Percentiles rank a stretch among this genome's conserved stretches.
Evolutionary conservation across 2,888 invertebrate genomes (phyloP).

Genomic region (Theretra japonica): DNA sequence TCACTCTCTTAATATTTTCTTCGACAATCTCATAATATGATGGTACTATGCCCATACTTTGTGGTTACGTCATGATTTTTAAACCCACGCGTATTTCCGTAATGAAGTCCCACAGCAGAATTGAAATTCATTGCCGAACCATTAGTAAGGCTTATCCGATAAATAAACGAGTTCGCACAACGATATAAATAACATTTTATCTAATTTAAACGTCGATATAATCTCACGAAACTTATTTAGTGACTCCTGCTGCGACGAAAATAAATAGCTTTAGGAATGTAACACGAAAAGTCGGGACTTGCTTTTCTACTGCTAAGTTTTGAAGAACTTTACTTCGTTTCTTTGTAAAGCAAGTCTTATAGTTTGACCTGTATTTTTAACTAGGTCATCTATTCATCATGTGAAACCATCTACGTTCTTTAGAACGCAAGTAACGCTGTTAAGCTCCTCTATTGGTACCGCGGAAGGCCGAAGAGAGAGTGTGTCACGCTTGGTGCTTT

Average conservation of each 20-base stretch:
- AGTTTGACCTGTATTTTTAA: background rate
- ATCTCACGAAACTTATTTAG: constrained; percentile 43
- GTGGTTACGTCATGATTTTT: too few relatives aligned
- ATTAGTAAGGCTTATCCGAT: constrained; percentile 8
- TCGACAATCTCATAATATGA: too few relatives aligned
- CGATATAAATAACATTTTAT: constrained; percentile 30
- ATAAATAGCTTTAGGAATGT: constrained; percentile 38
- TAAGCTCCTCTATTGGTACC: too few relatives aligned
- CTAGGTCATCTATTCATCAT: too few relatives aligned
- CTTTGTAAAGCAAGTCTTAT: background rate
- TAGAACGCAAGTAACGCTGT: too few relatives aligned
- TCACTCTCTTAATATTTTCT: too few relatives aligned
- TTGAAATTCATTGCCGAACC: constrained; percentile 14
- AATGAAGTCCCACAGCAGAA: background rate
- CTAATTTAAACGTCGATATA: constrained; percentile 34
- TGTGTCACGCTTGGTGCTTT: too few relatives aligned
- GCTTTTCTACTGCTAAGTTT: background rate
- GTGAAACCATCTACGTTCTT: too few relatives aligned
- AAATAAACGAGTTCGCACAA: constrained; percentile 23
- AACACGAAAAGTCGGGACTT: constrained; percentile 33
- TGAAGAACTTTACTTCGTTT: background rate
- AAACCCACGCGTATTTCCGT: too few relatives aligned
- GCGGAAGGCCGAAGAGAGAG: too few relatives aligned
- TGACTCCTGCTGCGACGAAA: constrained; percentile 43
- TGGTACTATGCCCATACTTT: too few relatives aligned